Evolutionary conservation across 2,113 vertebrate genomes (phyloP).

Genomic region (Tetrax tetrax): DNA sequence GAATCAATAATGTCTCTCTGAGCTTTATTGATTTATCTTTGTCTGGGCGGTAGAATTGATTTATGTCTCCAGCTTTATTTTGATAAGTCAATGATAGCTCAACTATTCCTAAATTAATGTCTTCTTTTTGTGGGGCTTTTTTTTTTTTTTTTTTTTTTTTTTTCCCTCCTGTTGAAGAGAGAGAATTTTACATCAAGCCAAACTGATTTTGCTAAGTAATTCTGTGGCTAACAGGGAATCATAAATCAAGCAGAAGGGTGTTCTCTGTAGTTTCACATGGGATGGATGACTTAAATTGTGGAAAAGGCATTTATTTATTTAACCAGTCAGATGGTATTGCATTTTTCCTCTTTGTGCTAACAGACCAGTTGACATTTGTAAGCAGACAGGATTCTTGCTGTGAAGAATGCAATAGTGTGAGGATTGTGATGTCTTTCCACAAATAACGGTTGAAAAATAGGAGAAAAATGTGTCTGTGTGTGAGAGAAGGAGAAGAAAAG

Average conservation of each 20-base stretch:
- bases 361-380: constrained; percentile 9
- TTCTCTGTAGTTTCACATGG: constrained; percentile 44
- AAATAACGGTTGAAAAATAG: background rate
- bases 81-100: constrained; percentile 84
- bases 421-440: background rate
- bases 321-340: constrained; percentile 42
- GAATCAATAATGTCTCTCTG: constrained; percentile 86
- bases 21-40: constrained; percentile 83
- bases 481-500: background rate
- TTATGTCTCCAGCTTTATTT: constrained; percentile 79
- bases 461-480: background rate
- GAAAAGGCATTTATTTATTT: constrained; percentile 73
- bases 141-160: background rate
- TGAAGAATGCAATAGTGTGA: constrained; percentile 14
- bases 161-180: background rate
- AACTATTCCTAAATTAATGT: constrained; percentile 82
- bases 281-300: constrained; percentile 40
- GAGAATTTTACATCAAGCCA: constrained; percentile 62
- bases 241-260: constrained; percentile 72
- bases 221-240: constrained; percentile 44
- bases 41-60: constrained; percentile 72
- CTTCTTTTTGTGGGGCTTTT: constrained; percentile 66
- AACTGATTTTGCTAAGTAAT: constrained; percentile 76
- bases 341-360: constrained; percentile 26
- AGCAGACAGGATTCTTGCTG: constrained; percentile 32